A percentile compares a stretch with the other conserved stretches of the same genome.
These are phyloP conservation scores for Parnassius orleans DNA, from an alignment of 2,888 invertebrate genomes.

Conservation along the genomic window DNA sequence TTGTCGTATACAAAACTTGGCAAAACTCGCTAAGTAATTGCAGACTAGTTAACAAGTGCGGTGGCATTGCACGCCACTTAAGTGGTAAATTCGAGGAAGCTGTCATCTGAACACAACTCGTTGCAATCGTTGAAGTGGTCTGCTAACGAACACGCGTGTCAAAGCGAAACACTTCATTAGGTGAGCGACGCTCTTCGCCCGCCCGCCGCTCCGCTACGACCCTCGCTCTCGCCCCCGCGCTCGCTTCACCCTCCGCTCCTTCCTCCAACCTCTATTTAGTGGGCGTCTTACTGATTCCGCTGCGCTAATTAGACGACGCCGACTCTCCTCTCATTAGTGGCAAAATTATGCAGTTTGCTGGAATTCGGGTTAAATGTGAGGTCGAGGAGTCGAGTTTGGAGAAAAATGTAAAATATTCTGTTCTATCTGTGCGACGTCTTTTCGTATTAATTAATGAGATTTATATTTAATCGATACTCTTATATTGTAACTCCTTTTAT, in stretches of 20 bases:
- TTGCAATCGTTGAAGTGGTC: constrained; percentile 70
- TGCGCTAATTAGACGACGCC: constrained; percentile 77
- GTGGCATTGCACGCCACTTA: constrained; percentile 70
- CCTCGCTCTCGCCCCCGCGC: constrained; percentile 39
- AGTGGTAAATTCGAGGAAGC: constrained; percentile 76
- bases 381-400: constrained; percentile 55
- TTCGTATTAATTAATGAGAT: constrained; percentile 29
- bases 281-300: constrained; percentile 71
- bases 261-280: constrained; percentile 58
- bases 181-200: constrained; percentile 63
- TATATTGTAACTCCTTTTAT: not conserved
- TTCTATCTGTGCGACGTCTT: constrained; percentile 36
- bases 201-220: constrained; percentile 33
- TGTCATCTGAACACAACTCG: constrained; percentile 73
- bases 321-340: constrained; percentile 77
- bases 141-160: constrained; percentile 80
- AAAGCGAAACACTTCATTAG: constrained; percentile 81
- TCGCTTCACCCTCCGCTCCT: constrained; percentile 35
- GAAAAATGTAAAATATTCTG: constrained; percentile 52
- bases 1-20: constrained; percentile 24
- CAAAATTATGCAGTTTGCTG: constrained; percentile 77
- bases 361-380: constrained; percentile 75
- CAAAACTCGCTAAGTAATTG: constrained; percentile 49
- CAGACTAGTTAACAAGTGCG: constrained; percentile 65
- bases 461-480: constrained; percentile 13